Conservation (phyloP, 2,113 vertebrate genomes). For the Bubo bubo region DNA sequence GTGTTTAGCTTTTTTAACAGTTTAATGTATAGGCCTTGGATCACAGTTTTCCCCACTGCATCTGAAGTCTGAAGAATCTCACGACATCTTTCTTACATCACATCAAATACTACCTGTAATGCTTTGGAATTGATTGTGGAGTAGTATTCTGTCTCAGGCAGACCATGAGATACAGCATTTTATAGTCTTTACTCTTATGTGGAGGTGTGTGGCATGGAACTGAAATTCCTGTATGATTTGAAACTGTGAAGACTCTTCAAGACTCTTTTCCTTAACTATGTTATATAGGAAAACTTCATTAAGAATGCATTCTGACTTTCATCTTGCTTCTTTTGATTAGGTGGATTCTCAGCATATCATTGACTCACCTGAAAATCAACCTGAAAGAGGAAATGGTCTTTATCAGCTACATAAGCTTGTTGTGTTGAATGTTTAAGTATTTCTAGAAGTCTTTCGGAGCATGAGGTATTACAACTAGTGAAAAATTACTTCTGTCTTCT, state of each 20-base stretch:
- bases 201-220: not conserved
- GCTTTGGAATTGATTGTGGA: not conserved
- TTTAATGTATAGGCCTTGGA: not conserved
- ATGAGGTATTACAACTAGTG: not conserved
- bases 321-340: constrained; percentile 61
- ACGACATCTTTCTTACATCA: not conserved
- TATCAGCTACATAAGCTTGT: constrained; percentile 86
- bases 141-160: not conserved
- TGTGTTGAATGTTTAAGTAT: constrained; percentile 77
- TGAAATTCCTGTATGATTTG: not conserved
- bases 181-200: not conserved
- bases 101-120: not conserved
- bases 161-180: not conserved
- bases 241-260: not conserved
- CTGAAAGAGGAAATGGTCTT: constrained; percentile 38
- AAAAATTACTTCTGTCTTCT: not conserved
- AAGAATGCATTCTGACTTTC: not conserved
- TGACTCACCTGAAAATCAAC: constrained; percentile 64
- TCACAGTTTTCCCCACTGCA: not conserved
- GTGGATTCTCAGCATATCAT: constrained; percentile 78
- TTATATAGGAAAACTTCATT: not conserved
- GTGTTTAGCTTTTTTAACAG: not conserved
- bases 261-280: not conserved
- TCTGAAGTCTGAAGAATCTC: not conserved
- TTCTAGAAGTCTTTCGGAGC: not conserved